Base-by-base conservation (phyloP, 1,140 invertebrate species). In the Paraescarpia echinospica region DNA sequence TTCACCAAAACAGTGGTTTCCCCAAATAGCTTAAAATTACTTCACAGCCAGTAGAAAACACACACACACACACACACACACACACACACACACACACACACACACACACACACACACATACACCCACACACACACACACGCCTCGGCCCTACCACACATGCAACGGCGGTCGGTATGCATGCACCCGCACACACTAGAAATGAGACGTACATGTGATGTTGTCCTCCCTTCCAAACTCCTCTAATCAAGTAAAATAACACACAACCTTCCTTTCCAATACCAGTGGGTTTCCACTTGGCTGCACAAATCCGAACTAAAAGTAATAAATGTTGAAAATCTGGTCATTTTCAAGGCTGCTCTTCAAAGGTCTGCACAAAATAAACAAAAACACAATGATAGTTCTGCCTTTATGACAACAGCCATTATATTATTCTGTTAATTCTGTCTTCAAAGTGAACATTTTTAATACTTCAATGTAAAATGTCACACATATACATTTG, bases 181-280 rank as follows among this genome's bases (percentile, higher is more conserved):
- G n/a, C n/a, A n/a, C n/a, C n/a, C n/a, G n/a, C n/a, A n/a, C 41
- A 41, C 41, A 41, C 41, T 34, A 90, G 12, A 33, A 90, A 34
- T 90, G 90, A 90, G 34, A 48, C 51, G 34, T 94, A 95, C 95
- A 94, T 93, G 95, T 94, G 93, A 95, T 95, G 31, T 95, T 93
- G 31, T 89, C 92, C 59, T 95, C n/a, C 95, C 91, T 95, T 94
- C 95, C 95, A 95, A 1, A 93, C 94, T 35, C 96, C 95, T n/a
- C n/a, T n/a, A n/a, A n/a, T n/a, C 92, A 95, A 90, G n/a, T 95
- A 93, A 59, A 94, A 94, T 14, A 96, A 94, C 59, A 95, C 94
- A 94, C 95, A 95, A 1, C 95, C 93, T 92, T 96, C 95, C 90
- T 95, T 95, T n/a, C n/a, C 31, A 96, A 92, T 8, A 95, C 94